These are phyloP conservation scores for Leptodactylus fallax DNA, from an alignment of 2,797 vertebrate genomes.

Conservation along the genomic window DNA sequence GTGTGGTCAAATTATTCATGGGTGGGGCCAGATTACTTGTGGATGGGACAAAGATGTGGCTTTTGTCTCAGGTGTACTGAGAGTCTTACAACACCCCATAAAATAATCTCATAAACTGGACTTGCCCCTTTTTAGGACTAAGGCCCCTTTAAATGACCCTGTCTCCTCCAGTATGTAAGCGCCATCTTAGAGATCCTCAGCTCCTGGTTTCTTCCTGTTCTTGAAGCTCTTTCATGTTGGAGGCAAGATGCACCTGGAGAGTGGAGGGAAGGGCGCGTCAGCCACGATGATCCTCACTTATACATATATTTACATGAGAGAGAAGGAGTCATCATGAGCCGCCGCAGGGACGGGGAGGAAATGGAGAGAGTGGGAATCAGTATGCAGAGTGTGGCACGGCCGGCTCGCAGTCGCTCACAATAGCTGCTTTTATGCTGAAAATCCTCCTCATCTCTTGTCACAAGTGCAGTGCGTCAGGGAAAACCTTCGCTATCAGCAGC, in stretches of 20 bases:
- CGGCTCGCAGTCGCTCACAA: constrained; percentile 12
- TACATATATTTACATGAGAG: constrained; percentile 51
- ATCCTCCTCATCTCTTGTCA: constrained; percentile 54
- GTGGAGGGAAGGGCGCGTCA: neutral
- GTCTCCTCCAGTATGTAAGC: neutral
- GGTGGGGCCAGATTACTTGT: no score
- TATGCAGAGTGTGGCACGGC: constrained; percentile 33
- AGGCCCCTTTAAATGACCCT: neutral
- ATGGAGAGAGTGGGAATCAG: constrained; percentile 51
- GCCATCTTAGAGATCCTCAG: neutral
- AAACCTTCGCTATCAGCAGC: constrained; percentile 29
- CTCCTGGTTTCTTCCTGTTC: neutral
- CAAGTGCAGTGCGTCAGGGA: constrained; percentile 46
- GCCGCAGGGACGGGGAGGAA: neutral
- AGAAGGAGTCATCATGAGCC: neutral
- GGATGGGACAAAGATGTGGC: no score
- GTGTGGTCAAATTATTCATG: no score
- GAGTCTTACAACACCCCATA: no score
- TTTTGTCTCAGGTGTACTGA: no score
- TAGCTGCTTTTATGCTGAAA: constrained; percentile 40
- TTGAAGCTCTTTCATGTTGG: neutral
- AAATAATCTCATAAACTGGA: no score
- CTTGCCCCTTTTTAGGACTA: no score
- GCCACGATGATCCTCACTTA: neutral
- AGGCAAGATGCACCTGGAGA: neutral